phyloP scores from a whole-genome alignment of 2,797 vertebrate species.

The Sebastes steindachneri region DNA sequence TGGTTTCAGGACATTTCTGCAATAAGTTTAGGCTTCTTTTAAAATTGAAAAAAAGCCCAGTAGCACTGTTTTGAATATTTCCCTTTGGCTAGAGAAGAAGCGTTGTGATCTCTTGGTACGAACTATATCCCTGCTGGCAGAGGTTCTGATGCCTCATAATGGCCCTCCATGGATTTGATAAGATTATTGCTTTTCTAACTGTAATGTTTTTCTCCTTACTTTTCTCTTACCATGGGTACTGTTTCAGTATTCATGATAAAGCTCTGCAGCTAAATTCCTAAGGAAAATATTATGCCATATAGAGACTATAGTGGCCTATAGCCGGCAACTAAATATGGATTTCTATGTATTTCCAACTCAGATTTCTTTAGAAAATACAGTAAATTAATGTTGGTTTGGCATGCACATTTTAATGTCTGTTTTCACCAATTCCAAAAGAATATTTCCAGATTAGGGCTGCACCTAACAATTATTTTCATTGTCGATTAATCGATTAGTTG shows the following conservation, averaged over 20 bases:
- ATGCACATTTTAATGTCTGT: background rate
- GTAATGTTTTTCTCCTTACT: slow-evolving; percentile 60
- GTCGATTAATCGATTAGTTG: background rate
- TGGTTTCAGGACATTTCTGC: slow-evolving; percentile 57
- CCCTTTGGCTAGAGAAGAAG: slow-evolving; percentile 70
- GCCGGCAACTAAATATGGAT: background rate
- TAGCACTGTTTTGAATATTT: slow-evolving; percentile 73
- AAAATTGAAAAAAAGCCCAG: slow-evolving; percentile 62
- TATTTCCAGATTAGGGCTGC: background rate
- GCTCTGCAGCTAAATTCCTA: slow-evolving; percentile 4
- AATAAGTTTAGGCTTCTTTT: slow-evolving; percentile 53
- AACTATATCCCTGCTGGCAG: slow-evolving; percentile 69
- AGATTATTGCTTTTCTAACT: slow-evolving; percentile 72
- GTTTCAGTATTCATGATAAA: slow-evolving; percentile 37
- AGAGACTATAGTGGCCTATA: background rate
- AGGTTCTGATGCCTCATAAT: slow-evolving; percentile 74
- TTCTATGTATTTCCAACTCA: background rate
- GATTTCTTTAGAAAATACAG: background rate
- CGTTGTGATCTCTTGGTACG: slow-evolving; percentile 71
- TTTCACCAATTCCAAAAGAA: background rate
- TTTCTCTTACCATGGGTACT: slow-evolving; percentile 44
- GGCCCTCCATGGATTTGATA: slow-evolving; percentile 74
- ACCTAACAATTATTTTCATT: too few relatives aligned
- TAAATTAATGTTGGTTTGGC: background rate
- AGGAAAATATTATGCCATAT: slow-evolving; percentile 12